These are phyloP conservation scores for Lepidostoma basale DNA, from an alignment of 1,140 invertebrate species.

Conservation along the genomic window DNA sequence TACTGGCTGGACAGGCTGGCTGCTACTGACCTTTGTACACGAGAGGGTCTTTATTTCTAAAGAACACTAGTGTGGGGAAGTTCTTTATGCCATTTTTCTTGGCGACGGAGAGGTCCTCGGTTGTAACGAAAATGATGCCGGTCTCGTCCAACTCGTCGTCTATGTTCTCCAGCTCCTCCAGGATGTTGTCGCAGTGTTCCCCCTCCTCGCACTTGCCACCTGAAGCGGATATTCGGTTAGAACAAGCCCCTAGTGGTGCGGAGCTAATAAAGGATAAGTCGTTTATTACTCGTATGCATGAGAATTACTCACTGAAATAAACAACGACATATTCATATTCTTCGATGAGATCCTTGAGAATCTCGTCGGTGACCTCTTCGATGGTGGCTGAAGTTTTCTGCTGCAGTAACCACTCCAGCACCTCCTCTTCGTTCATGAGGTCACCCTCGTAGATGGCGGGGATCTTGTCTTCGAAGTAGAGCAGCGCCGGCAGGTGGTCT, in stretches of 20 bases:
- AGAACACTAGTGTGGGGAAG: constrained; percentile 88
- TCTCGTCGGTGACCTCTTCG: constrained; percentile 94
- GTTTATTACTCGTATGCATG: background rate
- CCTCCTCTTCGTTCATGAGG: constrained; percentile 89
- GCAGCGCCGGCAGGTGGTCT: constrained; percentile 83
- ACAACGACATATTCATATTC: constrained; percentile 94
- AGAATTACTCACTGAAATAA: constrained; percentile 80
- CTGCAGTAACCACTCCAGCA: constrained; percentile 87
- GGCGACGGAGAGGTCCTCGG: constrained; percentile 80
- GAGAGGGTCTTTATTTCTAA: constrained; percentile 86
- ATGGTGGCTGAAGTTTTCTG: constrained; percentile 92
- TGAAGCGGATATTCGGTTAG: constrained; percentile 52
- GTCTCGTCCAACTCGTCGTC: constrained; percentile 93
- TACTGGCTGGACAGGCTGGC: too few relatives aligned
- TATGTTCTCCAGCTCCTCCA: constrained; percentile 88
- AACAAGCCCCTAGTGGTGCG: background rate
- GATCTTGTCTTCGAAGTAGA: constrained; percentile 93
- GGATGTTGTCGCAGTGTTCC: constrained; percentile 81
- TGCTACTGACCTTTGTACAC: constrained; percentile 70
- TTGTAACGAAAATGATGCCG: constrained; percentile 92
- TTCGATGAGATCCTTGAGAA: constrained; percentile 83
- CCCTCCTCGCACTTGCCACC: constrained; percentile 86
- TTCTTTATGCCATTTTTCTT: constrained; percentile 85
- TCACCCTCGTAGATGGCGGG: constrained; percentile 91
- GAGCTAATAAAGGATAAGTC: background rate